Percentiles rank a stretch among this genome's conserved stretches.
Evolutionary conservation across 2,113 vertebrate genomes (phyloP).

Genomic region (Camelus dromedarius): DNA sequence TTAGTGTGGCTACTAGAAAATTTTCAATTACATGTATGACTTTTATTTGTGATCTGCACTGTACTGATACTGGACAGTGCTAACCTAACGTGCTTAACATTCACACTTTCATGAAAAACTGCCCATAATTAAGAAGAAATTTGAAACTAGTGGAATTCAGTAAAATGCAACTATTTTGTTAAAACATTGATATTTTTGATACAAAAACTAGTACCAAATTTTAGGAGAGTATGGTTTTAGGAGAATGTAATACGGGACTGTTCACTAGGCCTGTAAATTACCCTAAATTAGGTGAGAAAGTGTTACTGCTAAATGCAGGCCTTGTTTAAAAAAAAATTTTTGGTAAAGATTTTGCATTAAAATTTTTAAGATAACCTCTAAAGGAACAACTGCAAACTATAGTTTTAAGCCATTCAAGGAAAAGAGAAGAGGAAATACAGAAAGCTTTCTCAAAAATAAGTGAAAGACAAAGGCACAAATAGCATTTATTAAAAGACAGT

Average conservation of each 20-base stretch:
- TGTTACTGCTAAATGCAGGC: neutral
- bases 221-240: neutral
- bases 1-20: neutral
- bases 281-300: neutral
- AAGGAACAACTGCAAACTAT: neutral
- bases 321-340: neutral
- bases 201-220: neutral
- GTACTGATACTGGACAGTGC: neutral
- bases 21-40: neutral
- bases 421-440: neutral
- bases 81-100: neutral
- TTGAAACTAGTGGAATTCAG: neutral
- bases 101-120: neutral
- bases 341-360: neutral
- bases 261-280: neutral
- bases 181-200: neutral
- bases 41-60: neutral
- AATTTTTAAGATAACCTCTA: neutral
- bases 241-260: neutral
- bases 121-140: neutral
- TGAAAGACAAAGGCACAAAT: neutral
- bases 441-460: neutral
- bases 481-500: neutral
- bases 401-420: neutral
- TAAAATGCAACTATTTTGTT: neutral